Percentiles rank a stretch among this genome's conserved stretches.
Conservation (phyloP, 37 sponge, comb jelly and placozoan species). For the Tethya wilhelma region DNA sequence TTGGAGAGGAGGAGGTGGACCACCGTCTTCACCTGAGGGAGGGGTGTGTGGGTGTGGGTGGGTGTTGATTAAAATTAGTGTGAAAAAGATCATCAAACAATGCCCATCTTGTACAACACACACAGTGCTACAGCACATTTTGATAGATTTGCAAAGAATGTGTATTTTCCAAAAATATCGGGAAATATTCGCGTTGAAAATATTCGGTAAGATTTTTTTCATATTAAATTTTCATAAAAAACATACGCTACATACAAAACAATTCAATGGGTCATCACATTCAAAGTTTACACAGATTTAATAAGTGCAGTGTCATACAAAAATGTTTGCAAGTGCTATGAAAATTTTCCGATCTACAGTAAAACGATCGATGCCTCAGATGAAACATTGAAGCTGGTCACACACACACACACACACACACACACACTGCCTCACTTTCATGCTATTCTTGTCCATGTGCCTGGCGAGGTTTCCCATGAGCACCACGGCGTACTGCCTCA, state of each 20-base stretch:
- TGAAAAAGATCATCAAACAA: not conserved
- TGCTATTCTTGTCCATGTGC: slow-evolving; percentile 84
- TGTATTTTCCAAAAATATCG: no score
- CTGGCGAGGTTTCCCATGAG: slow-evolving; percentile 97
- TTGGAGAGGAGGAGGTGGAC: slow-evolving; percentile 80
- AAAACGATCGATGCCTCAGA: no score
- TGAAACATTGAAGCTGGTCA: not conserved
- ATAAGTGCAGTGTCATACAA: no score
- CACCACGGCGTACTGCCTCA: slow-evolving; percentile 88
- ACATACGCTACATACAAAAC: not conserved
- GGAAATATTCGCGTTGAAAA: no score
- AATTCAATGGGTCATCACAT: no score
- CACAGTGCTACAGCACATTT: not conserved
- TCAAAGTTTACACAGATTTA: no score
- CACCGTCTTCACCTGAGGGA: slow-evolving; percentile 84
- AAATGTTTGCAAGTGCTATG: no score
- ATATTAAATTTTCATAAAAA: not conserved
- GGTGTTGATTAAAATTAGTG: not conserved
- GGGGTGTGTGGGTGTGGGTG: slow-evolving; percentile 8
- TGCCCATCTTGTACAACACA: not conserved
- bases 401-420: not conserved
- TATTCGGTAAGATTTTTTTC: no score
- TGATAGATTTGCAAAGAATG: not conserved
- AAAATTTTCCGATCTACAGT: no score
- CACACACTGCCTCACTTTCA: slow-evolving; percentile 65